These are phyloP conservation scores for Epsilonema sp. DNA, from an alignment of 2,888 invertebrate species.

Conservation along the genomic window DNA sequence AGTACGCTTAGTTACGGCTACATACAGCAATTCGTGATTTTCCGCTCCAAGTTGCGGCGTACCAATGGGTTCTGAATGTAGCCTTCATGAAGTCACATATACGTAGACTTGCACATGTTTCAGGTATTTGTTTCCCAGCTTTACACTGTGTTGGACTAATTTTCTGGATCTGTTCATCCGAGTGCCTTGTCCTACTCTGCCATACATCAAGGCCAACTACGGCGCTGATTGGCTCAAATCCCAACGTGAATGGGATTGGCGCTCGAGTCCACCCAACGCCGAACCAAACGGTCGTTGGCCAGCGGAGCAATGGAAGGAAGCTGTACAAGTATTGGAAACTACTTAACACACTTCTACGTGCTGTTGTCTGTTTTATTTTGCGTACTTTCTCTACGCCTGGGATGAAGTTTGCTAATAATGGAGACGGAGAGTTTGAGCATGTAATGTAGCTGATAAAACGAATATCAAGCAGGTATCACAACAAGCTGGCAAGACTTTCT, in stretches of 20 bases:
- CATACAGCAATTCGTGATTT: not conserved
- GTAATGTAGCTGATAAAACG: too few relatives aligned
- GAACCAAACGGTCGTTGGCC: constrained; percentile 37
- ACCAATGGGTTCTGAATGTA: not conserved
- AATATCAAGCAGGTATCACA: too few relatives aligned
- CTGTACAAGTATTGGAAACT: constrained; percentile 32
- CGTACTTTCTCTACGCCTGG: too few relatives aligned
- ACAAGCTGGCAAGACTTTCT: too few relatives aligned
- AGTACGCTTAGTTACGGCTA: too few relatives aligned
- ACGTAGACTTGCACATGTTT: too few relatives aligned
- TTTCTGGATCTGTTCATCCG: constrained; percentile 36
- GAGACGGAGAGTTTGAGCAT: too few relatives aligned
- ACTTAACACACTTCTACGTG: too few relatives aligned
- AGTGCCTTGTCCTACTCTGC: constrained; percentile 37
- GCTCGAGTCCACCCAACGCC: constrained; percentile 37
- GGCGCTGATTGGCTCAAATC: constrained; percentile 37
- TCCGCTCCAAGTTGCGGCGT: not conserved
- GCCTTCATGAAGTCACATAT: too few relatives aligned
- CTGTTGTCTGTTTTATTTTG: too few relatives aligned
- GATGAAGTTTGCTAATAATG: too few relatives aligned
- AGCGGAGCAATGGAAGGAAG: constrained; percentile 31
- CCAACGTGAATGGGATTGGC: constrained; percentile 39
- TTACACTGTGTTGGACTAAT: constrained; percentile 38
- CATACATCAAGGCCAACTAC: constrained; percentile 39
- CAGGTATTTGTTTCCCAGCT: constrained; percentile 32